A percentile compares a stretch with the other conserved stretches of the same genome.
phyloP scores from a whole-genome alignment of 2,888 invertebrate species.

The Luffia ferchaultella region DNA sequence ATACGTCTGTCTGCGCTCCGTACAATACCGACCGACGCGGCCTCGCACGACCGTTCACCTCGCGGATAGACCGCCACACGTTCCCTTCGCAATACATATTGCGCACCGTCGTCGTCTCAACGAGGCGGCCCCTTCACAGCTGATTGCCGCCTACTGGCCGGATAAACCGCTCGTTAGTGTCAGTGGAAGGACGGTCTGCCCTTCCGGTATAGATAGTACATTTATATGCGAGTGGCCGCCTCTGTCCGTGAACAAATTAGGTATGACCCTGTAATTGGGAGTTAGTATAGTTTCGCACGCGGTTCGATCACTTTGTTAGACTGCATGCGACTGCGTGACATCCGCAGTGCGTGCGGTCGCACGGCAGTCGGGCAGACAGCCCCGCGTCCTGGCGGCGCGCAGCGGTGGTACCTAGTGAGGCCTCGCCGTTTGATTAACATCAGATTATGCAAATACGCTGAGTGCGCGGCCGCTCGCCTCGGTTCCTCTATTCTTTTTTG shows the following conservation, averaged over 20 bases:
- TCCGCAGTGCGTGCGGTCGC: conserved; percentile 6
- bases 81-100: no score
- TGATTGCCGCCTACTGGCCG: conserved; percentile 21
- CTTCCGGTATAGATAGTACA: conserved; percentile 18
- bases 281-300: no score
- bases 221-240: conserved; percentile 45
- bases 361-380: background rate
- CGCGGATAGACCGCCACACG: conserved; percentile 17
- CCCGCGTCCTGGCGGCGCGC: background rate
- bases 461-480: conserved; percentile 57
- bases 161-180: conserved; percentile 28
- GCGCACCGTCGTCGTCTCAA: background rate
- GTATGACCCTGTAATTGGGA: no score
- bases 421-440: conserved; percentile 59
- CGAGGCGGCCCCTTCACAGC: conserved; percentile 3
- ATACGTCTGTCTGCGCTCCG: conserved; percentile 1
- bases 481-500: conserved; percentile 51
- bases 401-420: conserved; percentile 20
- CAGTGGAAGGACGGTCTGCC: no score
- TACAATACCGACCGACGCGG: conserved; percentile 25
- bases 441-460: conserved; percentile 63
- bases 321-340: no score
- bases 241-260: conserved; percentile 32
- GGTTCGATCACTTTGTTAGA: no score
- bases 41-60: conserved; percentile 58